Evolutionary conservation across 2,888 invertebrate genomes (phyloP).

Genomic region (Tenthredo amoena): DNA sequence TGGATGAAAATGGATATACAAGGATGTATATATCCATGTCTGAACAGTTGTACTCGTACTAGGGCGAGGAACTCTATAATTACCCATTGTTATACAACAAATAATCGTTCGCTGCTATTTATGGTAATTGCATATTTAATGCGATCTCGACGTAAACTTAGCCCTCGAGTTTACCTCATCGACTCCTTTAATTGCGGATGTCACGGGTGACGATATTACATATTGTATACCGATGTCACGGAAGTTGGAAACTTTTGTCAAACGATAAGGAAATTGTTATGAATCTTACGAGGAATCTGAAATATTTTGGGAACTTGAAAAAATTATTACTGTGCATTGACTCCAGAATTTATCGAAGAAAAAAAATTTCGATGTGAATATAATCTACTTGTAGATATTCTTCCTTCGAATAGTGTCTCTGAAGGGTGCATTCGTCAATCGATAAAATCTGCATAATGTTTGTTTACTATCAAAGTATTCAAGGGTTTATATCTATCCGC

Average conservation of each 20-base stretch:
- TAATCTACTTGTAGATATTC: conserved; percentile 6
- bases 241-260: conserved; percentile 3
- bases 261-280: conserved; percentile 5
- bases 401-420: neutral
- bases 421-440: conserved; percentile 39
- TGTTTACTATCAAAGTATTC: neutral
- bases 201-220: conserved; percentile 36
- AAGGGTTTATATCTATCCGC: neutral
- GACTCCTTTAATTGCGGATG: conserved; percentile 27
- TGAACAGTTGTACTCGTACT: conserved; percentile 27
- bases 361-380: neutral
- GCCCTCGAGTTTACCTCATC: neutral
- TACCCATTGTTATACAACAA: conserved; percentile 27
- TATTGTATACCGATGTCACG: neutral
- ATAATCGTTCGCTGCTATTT: conserved; percentile 31
- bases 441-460: conserved; percentile 39
- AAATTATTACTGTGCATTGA: neutral
- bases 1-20: neutral
- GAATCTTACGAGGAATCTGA: neutral
- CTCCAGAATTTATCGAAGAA: neutral
- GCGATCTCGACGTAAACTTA: neutral
- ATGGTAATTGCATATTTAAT: conserved; percentile 38
- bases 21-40: neutral
- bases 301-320: neutral
- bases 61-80: conserved; percentile 44